Conservation (phyloP, 1,140 invertebrate species). For the Drosophila nigromelanica region DNA sequence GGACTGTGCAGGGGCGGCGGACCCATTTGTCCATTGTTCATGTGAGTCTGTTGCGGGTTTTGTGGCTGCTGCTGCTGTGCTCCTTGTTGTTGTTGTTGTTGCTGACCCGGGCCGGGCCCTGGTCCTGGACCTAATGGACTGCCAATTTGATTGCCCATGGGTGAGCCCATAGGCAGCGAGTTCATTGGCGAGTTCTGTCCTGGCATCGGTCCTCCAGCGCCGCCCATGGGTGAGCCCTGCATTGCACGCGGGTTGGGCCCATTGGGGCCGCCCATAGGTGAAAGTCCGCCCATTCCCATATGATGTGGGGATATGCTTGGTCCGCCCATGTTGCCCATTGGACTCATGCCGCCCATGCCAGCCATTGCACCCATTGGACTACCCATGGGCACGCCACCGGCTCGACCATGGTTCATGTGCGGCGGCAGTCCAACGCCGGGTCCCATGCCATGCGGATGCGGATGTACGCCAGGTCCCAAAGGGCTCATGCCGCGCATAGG, state of each 20-base stretch:
- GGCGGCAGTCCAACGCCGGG: slow-evolving; percentile 78
- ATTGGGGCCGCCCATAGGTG: slow-evolving; percentile 86
- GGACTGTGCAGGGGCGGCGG: slow-evolving; percentile 81
- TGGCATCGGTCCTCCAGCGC: slow-evolving; percentile 83
- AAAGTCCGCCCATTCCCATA: slow-evolving; percentile 87
- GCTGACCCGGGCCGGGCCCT: slow-evolving; percentile 85
- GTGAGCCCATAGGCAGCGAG: slow-evolving; percentile 89
- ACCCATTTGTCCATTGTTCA: slow-evolving; percentile 83
- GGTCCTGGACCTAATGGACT: slow-evolving; percentile 87
- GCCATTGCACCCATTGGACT: slow-evolving; percentile 83
- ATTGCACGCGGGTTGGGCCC: slow-evolving; percentile 86
- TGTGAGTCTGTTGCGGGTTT: slow-evolving; percentile 79
- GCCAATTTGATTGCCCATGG: slow-evolving; percentile 89
- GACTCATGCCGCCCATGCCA: slow-evolving; percentile 86
- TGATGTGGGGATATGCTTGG: slow-evolving; percentile 86
- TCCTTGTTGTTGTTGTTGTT: slow-evolving; percentile 34
- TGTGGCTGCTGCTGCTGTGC: slow-evolving; percentile 61
- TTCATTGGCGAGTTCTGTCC: slow-evolving; percentile 87
- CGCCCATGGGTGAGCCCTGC: slow-evolving; percentile 85
- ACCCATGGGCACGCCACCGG: slow-evolving; percentile 78
- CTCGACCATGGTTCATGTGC: slow-evolving; percentile 81
- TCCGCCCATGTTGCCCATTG: slow-evolving; percentile 85
- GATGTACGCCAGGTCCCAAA: slow-evolving; percentile 84
- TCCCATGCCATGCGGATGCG: slow-evolving; percentile 78
- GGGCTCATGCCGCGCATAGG: slow-evolving; percentile 90